These are phyloP conservation scores for Pararge aegeria DNA, from an alignment of 1,140 invertebrate species.

Conservation along the genomic window DNA sequence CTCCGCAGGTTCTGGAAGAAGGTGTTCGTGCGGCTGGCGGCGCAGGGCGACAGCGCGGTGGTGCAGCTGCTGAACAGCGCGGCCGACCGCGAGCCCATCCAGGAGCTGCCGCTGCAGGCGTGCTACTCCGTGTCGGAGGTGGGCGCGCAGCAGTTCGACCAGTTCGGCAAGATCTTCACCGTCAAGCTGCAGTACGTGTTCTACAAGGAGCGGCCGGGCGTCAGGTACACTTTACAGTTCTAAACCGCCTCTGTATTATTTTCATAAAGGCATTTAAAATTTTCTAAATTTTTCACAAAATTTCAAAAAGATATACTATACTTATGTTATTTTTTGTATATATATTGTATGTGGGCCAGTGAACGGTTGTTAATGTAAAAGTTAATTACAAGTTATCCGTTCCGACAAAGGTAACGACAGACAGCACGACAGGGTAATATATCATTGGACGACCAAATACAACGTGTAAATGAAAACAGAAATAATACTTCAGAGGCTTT, in stretches of 20 bases:
- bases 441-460: too few relatives aligned
- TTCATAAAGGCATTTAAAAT: too few relatives aligned
- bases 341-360: too few relatives aligned
- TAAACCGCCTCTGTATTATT: background rate
- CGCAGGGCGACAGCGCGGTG: slow-evolving; percentile 90
- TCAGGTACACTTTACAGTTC: slow-evolving; percentile 79
- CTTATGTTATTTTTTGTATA: too few relatives aligned
- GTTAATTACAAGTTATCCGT: too few relatives aligned
- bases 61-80: slow-evolving; percentile 92
- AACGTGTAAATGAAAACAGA: too few relatives aligned
- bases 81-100: slow-evolving; percentile 94
- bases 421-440: too few relatives aligned
- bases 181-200: slow-evolving; percentile 99
- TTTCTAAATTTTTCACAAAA: too few relatives aligned
- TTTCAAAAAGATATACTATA: too few relatives aligned
- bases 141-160: slow-evolving; percentile 98
- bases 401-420: too few relatives aligned
- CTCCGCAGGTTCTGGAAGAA: slow-evolving; percentile 96
- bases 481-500: too few relatives aligned
- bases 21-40: slow-evolving; percentile 91
- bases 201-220: slow-evolving; percentile 98
- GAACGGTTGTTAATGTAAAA: too few relatives aligned
- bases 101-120: slow-evolving; percentile 95
- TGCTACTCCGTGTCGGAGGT: slow-evolving; percentile 96
- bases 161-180: slow-evolving; percentile 99